Conservation (phyloP, 1,140 invertebrate genomes). For the Leptinotarsa defecta region DNA sequence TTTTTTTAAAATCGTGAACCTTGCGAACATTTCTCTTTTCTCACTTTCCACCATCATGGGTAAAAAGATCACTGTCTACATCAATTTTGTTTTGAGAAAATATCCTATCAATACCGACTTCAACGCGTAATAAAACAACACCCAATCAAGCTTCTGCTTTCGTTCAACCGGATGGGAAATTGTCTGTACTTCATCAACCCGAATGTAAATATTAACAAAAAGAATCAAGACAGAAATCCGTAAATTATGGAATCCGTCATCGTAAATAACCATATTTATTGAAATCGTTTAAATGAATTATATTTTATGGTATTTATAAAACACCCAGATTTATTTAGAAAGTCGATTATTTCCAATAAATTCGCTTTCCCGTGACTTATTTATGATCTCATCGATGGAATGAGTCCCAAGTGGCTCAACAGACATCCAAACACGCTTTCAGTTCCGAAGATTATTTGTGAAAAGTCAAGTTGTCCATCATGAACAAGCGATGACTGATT, state of each 20-base stretch:
- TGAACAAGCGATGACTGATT: conserved; percentile 44
- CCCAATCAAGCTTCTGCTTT: not conserved
- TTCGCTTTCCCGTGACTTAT: conserved; percentile 43
- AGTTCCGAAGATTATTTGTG: conserved; percentile 45
- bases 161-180: conserved; percentile 13
- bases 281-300: conserved; percentile 48
- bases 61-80: no score
- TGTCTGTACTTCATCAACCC: conserved; percentile 39
- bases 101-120: no score
- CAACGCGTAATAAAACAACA: no score
- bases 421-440: conserved; percentile 37
- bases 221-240: conserved; percentile 32
- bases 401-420: conserved; percentile 38
- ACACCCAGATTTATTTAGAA: conserved; percentile 47
- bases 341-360: conserved; percentile 45
- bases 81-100: no score
- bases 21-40: no score
- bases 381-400: conserved; percentile 47
- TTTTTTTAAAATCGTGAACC: no score
- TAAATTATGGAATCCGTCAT: conserved; percentile 48
- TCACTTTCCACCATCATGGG: no score
- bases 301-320: conserved; percentile 50
- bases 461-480: conserved; percentile 51
- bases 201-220: conserved; percentile 32
- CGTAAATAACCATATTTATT: conserved; percentile 49